A percentile compares a stretch with the other conserved stretches of the same genome.
Evolutionary conservation across 1,140 invertebrate species (phyloP).

Genomic region (Dryas iulia): DNA sequence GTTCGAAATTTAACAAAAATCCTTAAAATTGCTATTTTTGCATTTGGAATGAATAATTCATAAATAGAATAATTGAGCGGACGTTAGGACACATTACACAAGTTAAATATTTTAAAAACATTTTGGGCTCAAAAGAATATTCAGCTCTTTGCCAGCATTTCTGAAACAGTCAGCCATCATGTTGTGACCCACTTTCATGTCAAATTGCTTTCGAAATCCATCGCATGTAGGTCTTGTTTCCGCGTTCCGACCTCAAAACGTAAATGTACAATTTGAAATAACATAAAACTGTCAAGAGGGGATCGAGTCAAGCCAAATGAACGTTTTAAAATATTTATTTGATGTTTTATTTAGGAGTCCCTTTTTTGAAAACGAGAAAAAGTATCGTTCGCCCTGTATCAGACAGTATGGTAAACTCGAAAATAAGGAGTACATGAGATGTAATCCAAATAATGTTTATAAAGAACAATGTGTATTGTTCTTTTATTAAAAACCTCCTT

Average conservation of each 20-base stretch:
- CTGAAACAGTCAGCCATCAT: constrained; percentile 31
- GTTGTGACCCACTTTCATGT: constrained; percentile 31
- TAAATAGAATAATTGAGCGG: background rate
- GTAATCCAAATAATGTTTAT: no score
- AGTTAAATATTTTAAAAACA: constrained; percentile 23
- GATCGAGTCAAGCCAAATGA: constrained; percentile 20
- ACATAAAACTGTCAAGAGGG: constrained; percentile 32
- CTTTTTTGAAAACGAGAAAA: background rate
- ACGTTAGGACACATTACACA: background rate
- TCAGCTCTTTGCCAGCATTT: constrained; percentile 28
- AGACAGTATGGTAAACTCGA: background rate
- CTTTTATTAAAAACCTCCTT: no score
- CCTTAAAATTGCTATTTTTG: background rate
- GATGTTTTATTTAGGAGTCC: constrained; percentile 2
- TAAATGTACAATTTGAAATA: constrained; percentile 32
- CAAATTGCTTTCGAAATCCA: constrained; percentile 33
- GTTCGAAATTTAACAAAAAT: background rate
- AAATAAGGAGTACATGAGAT: background rate
- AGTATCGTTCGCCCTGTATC: background rate
- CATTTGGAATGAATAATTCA: background rate
- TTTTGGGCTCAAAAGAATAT: constrained; percentile 24
- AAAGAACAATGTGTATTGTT: no score
- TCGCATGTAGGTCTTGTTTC: constrained; percentile 30
- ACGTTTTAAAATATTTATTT: constrained; percentile 22
- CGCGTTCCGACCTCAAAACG: constrained; percentile 32